Evolutionary conservation across 23 tunicate genomes (phyloP), one percentile per base, ranked within the genome.

Genomic region (Botrylloides violaceus): DNA sequence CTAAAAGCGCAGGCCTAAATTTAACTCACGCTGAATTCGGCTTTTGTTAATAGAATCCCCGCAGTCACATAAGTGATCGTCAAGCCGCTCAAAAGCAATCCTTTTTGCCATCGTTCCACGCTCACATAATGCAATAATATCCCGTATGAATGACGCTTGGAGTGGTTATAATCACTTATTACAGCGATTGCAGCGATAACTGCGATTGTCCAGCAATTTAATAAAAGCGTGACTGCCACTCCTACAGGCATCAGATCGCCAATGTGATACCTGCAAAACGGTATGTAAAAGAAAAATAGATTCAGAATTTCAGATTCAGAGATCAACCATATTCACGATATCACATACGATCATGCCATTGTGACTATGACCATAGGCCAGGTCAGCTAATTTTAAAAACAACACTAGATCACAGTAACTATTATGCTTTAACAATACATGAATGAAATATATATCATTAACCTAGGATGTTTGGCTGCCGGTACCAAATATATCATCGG

Each of bases 201-300:
- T 47, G 84, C 58, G 39, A 85, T 66, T 21, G 76, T 75, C 94
- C 94, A 85, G 22, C 80, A 78, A 2, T 79, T 66, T 4, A 33
- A 78, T 34, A 77, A 27, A 4, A 85, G 53, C 2, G 79, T 66
- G 27, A 57, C 37, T 19, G 94, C 77, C 19, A 85, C 61, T 49
- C 39, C 72, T 2, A 76, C 36, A 7, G 94, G 94, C 38, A 85
- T 73, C 62, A 85, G 71, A 12, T 85, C 94, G 21, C 84, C 84
- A 57, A 78, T 85, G 62, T 85, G 94, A 43, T 85, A 85, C 24
- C 94, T 85, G 66, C 36, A 65, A 19, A 36, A 15, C 9, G 53
- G 53, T 7, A 43, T 3, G 34, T 29, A 1, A n/a, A 49, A 49
- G 58, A 49, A 49, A 49, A n/a, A n/a, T n/a, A n/a, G n/a, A n/a